phyloP scores from a whole-genome alignment of 2,888 invertebrate genomes.

The Metellina segmentata region DNA sequence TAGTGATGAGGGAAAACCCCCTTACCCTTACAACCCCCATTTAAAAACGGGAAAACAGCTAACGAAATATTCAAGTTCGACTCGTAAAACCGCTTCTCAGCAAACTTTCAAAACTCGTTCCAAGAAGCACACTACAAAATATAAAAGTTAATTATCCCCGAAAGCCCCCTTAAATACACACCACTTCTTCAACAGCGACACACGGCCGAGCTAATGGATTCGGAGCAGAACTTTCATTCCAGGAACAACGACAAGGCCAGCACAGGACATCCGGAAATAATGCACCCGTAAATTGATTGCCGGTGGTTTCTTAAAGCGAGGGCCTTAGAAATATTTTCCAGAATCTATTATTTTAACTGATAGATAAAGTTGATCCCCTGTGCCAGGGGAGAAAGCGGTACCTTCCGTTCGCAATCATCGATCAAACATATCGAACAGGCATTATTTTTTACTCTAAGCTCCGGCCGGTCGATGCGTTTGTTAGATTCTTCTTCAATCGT shows the following conservation, averaged over 20 bases:
- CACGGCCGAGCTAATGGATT: background rate
- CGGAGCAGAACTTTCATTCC: background rate
- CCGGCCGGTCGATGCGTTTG: constrained; percentile 24
- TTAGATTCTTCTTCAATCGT: constrained; percentile 15
- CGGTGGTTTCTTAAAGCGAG: background rate
- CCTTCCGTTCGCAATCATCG: constrained; percentile 13
- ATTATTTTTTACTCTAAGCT: constrained; percentile 33
- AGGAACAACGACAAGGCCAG: constrained; percentile 7
- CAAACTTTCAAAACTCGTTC: background rate
- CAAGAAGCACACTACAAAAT: background rate
- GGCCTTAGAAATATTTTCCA: constrained; percentile 47
- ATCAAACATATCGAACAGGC: constrained; percentile 48
- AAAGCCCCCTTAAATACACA: too few relatives aligned
- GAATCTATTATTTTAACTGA: constrained; percentile 56
- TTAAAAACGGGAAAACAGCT: too few relatives aligned
- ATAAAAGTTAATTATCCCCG: too few relatives aligned
- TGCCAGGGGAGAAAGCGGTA: background rate
- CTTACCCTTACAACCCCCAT: too few relatives aligned
- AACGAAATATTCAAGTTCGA: too few relatives aligned
- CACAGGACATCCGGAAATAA: constrained; percentile 3
- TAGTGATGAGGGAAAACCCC: too few relatives aligned
- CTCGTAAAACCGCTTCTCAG: background rate
- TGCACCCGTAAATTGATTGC: constrained; percentile 41
- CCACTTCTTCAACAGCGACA: too few relatives aligned
- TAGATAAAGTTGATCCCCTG: constrained; percentile 17